phyloP scores from a whole-genome alignment of 2,113 vertebrate genomes.

The Echinops telfairi region DNA sequence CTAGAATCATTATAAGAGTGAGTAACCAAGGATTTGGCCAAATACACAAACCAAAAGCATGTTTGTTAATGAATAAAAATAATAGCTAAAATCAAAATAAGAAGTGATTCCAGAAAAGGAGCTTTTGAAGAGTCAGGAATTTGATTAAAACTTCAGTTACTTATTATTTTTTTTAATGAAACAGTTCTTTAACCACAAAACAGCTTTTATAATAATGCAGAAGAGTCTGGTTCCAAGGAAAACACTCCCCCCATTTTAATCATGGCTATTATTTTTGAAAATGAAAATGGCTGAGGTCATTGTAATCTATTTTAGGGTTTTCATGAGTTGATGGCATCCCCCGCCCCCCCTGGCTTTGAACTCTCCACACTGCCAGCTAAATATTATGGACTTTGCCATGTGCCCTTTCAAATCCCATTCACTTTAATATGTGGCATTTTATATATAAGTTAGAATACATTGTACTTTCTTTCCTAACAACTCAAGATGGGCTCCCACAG shows the following conservation, averaged over 20 bases:
- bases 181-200: slow-evolving; percentile 78
- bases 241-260: slow-evolving; percentile 79
- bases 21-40: slow-evolving; percentile 51
- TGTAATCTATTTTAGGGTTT: slow-evolving; percentile 83
- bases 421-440: slow-evolving; percentile 64
- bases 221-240: slow-evolving; percentile 70
- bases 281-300: slow-evolving; percentile 82
- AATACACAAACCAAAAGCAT: slow-evolving; percentile 58
- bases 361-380: slow-evolving; percentile 73
- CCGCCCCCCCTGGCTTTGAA: slow-evolving; percentile 74
- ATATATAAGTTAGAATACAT: slow-evolving; percentile 78
- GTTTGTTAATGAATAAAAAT: slow-evolving; percentile 69
- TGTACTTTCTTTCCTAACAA: slow-evolving; percentile 75
- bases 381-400: slow-evolving; percentile 74
- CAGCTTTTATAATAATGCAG: slow-evolving; percentile 73
- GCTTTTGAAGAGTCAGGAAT: slow-evolving; percentile 75
- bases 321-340: slow-evolving; percentile 74
- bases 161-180: slow-evolving; percentile 71
- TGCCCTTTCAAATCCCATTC: slow-evolving; percentile 76
- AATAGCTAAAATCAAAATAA: slow-evolving; percentile 72
- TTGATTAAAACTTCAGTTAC: slow-evolving; percentile 79
- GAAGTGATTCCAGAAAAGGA: slow-evolving; percentile 70
- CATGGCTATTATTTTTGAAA: slow-evolving; percentile 82
- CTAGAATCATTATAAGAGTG: slow-evolving; percentile 61
- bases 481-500: slow-evolving; percentile 65